These are phyloP conservation scores for Drosophila guanche DNA, from an alignment of 1,140 invertebrate species.

Conservation along the genomic window DNA sequence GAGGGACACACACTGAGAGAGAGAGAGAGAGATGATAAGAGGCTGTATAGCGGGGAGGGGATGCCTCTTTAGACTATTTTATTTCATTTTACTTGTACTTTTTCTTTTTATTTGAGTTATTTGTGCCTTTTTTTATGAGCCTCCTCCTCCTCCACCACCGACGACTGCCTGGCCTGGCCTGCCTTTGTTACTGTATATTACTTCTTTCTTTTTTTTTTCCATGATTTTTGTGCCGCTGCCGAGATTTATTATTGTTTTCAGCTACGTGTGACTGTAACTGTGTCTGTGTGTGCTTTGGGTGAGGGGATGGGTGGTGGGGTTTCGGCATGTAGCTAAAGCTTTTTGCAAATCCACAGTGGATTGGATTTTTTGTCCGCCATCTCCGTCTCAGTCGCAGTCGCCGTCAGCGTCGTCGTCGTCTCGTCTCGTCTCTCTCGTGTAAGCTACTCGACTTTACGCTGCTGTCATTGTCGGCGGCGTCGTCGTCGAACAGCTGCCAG, in stretches of 20 bases:
- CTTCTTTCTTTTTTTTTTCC: constrained; percentile 34
- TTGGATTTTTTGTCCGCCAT: constrained; percentile 53
- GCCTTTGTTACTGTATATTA: constrained; percentile 64
- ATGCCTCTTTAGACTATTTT: constrained; percentile 41
- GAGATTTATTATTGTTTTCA: constrained; percentile 75
- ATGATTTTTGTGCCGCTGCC: constrained; percentile 60
- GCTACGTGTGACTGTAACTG: constrained; percentile 15
- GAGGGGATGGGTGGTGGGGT: neutral
- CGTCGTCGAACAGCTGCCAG: constrained; percentile 17
- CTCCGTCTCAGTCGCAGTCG: constrained; percentile 13
- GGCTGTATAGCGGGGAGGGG: constrained; percentile 10
- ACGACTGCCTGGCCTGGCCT: constrained; percentile 10
- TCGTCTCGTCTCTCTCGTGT: constrained; percentile 25
- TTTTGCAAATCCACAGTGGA: constrained; percentile 61
- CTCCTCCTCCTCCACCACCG: constrained; percentile 7
- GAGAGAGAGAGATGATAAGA: constrained; percentile 1
- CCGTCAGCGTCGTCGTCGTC: constrained; percentile 33
- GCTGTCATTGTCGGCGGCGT: constrained; percentile 16
- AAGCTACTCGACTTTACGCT: constrained; percentile 45
- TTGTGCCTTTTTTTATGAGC: constrained; percentile 58
- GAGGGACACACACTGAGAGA: neutral
- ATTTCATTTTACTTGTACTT: constrained; percentile 59
- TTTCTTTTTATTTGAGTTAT: constrained; percentile 49
- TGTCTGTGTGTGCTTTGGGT: constrained; percentile 2
- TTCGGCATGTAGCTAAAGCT: constrained; percentile 55